Percentiles rank a stretch among this genome's conserved stretches.
These are phyloP conservation scores for Sisyra nigra DNA, from an alignment of 2,888 invertebrate genomes.

Conservation along the genomic window DNA sequence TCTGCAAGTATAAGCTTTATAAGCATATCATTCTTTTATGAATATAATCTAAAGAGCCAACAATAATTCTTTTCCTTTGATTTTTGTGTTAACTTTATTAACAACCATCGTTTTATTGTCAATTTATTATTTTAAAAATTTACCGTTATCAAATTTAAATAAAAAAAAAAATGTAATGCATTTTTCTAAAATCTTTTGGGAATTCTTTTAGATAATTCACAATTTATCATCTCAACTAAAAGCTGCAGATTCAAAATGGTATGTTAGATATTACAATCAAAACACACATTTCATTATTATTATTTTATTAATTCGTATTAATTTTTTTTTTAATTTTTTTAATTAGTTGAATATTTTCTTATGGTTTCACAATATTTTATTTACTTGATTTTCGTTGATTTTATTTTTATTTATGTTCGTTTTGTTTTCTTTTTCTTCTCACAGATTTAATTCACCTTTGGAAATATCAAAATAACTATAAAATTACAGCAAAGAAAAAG, in stretches of 20 bases:
- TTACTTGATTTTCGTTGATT: slow-evolving; percentile 8
- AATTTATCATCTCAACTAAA: slow-evolving; percentile 35
- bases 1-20: too few relatives aligned
- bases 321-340: background rate
- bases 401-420: slow-evolving; percentile 8
- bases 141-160: too few relatives aligned
- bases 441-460: slow-evolving; percentile 9
- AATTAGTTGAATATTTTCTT: background rate
- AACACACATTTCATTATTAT: background rate
- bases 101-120: too few relatives aligned
- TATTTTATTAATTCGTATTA: background rate
- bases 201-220: slow-evolving; percentile 43
- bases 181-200: background rate
- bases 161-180: too few relatives aligned
- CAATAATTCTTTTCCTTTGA: too few relatives aligned
- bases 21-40: too few relatives aligned
- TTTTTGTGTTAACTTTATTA: too few relatives aligned
- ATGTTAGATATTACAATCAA: slow-evolving; percentile 19
- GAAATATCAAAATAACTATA: slow-evolving; percentile 8
- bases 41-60: too few relatives aligned
- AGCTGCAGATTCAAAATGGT: slow-evolving; percentile 39
- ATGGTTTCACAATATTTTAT: background rate
- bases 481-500: slow-evolving; percentile 12
- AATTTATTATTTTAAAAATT: too few relatives aligned
- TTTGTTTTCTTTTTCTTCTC: slow-evolving; percentile 7